These are phyloP conservation scores for Isotomurus palustris DNA, from an alignment of 2,888 invertebrate genomes.

Conservation along the genomic window DNA sequence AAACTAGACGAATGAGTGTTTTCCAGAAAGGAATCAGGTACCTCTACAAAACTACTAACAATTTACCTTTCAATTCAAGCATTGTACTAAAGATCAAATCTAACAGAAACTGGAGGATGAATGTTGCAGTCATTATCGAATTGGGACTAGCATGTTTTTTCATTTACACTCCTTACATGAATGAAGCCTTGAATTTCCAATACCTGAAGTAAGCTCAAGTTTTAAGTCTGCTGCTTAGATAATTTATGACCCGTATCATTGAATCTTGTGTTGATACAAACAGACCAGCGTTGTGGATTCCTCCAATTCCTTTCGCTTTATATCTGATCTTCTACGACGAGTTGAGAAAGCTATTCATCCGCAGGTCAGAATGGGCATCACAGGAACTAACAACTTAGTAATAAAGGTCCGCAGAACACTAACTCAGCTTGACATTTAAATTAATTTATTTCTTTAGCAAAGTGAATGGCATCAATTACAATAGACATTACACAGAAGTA, in stretches of 20 bases:
- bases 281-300: constrained; percentile 54
- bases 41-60: neutral
- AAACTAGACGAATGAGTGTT: constrained; percentile 38
- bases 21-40: constrained; percentile 49
- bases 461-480: neutral
- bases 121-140: constrained; percentile 38
- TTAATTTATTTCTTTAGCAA: constrained; percentile 1
- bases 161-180: constrained; percentile 40
- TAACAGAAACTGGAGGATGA: constrained; percentile 43
- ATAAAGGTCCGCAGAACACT: too few species aligned
- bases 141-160: constrained; percentile 33
- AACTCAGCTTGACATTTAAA: neutral
- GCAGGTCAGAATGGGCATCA: too few species aligned
- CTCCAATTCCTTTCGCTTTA: constrained; percentile 56
- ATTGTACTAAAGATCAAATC: neutral
- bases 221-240: neutral
- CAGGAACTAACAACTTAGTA: too few species aligned
- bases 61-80: neutral
- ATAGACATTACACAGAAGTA: too few species aligned
- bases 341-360: constrained; percentile 47
- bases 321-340: constrained; percentile 58
- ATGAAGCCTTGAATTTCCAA: constrained; percentile 21
- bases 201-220: constrained; percentile 22
- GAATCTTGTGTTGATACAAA: neutral
- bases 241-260: neutral